These are phyloP conservation scores for Thecophora atra DNA, from an alignment of 2,888 invertebrate genomes.

Conservation along the genomic window DNA sequence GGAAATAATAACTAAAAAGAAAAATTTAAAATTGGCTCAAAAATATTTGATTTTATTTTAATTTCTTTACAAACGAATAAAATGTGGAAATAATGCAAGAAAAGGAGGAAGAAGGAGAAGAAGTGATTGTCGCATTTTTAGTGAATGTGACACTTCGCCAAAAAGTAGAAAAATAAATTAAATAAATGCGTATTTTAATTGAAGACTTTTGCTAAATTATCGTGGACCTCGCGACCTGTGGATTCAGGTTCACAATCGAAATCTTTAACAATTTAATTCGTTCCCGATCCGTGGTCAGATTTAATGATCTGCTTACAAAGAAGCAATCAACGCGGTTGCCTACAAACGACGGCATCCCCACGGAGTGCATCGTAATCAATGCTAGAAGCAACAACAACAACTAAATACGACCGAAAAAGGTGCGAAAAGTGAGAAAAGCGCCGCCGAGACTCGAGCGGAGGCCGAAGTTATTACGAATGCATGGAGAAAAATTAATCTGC, in stretches of 20 bases:
- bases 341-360: neutral
- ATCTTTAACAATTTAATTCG: neutral
- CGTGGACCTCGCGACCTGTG: neutral
- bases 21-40: no score
- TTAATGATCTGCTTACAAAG: neutral
- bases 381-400: neutral
- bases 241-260: neutral
- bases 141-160: no score
- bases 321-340: slow-evolving; percentile 11
- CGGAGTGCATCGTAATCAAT: neutral
- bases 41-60: no score
- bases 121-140: no score
- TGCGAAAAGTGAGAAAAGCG: neutral
- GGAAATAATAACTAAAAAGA: no score
- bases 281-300: neutral
- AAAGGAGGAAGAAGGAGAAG: no score
- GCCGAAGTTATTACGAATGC: slow-evolving; percentile 23
- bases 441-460: neutral
- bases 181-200: no score
- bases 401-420: neutral
- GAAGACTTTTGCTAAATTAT: no score
- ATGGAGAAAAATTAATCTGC: slow-evolving; percentile 23
- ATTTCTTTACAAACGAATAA: no score
- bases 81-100: no score
- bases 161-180: no score